phyloP scores from a whole-genome alignment of 2,888 invertebrate genomes.

The Mylabris sibirica region DNA sequence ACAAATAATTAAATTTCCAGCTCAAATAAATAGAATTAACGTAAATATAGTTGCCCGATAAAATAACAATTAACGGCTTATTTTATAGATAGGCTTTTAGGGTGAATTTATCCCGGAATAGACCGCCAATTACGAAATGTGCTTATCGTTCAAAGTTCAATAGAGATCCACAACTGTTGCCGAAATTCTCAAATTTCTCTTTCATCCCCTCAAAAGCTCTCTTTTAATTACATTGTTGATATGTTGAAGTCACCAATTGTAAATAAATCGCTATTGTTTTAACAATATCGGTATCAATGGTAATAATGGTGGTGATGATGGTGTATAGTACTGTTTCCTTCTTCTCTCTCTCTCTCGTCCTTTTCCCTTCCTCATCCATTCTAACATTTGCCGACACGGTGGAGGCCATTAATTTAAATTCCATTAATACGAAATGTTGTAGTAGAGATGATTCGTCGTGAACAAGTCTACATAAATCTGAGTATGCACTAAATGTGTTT shows the following conservation, averaged over 20 bases:
- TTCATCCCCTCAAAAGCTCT: no score
- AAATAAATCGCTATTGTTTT: slow-evolving; percentile 2
- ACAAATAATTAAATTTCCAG: no score
- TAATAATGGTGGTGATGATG: background rate
- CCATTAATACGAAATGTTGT: slow-evolving; percentile 10
- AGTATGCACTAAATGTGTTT: background rate
- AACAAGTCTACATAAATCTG: slow-evolving; percentile 9
- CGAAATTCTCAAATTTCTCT: no score
- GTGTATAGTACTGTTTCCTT: no score
- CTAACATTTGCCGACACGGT: background rate
- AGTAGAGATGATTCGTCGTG: slow-evolving; percentile 4
- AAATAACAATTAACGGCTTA: background rate
- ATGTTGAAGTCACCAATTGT: no score
- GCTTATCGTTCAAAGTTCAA: no score
- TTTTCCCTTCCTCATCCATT: background rate
- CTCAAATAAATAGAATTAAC: no score
- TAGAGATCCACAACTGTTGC: no score
- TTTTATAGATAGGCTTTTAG: no score
- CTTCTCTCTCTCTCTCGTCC: background rate
- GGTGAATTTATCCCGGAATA: no score
- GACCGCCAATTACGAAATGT: no score
- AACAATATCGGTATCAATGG: background rate
- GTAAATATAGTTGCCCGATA: background rate
- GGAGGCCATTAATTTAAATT: slow-evolving; percentile 6
- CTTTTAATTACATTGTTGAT: no score